phyloP scores from a whole-genome alignment of 2,888 invertebrate genomes.

The Synanthedon tipuliformis region DNA sequence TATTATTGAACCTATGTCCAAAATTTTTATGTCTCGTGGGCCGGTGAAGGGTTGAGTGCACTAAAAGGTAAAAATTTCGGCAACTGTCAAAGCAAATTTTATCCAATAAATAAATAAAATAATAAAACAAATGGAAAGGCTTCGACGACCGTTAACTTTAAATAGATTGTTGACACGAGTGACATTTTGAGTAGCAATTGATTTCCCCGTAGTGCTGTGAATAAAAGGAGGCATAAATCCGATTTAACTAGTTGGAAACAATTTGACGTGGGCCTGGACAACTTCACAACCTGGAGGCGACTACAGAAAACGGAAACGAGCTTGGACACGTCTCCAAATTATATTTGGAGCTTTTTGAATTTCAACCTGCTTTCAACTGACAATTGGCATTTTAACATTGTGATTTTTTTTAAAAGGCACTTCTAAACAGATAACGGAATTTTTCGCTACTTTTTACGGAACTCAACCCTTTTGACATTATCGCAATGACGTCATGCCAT shows the following conservation, averaged over 20 bases:
- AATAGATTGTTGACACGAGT: constrained; percentile 8
- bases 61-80: too few species aligned
- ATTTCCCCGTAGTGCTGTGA: constrained; percentile 3
- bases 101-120: background rate
- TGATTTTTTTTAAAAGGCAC: constrained; percentile 1
- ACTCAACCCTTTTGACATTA: constrained; percentile 63
- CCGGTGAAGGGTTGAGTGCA: too few species aligned
- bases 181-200: constrained; percentile 9
- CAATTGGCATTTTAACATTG: background rate
- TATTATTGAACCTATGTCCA: too few species aligned
- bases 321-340: background rate
- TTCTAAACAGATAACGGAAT: constrained; percentile 40
- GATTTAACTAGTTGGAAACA: constrained; percentile 31
- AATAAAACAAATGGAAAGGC: background rate
- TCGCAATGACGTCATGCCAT: constrained; percentile 51
- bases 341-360: background rate
- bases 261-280: constrained; percentile 19
- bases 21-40: too few species aligned
- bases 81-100: background rate
- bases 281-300: background rate
- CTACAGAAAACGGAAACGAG: constrained; percentile 3
- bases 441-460: constrained; percentile 37
- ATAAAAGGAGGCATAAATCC: background rate
- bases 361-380: background rate
- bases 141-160: background rate